phyloP scores from a whole-genome alignment of 2,797 vertebrate species.

The Centropyge bicolor region DNA sequence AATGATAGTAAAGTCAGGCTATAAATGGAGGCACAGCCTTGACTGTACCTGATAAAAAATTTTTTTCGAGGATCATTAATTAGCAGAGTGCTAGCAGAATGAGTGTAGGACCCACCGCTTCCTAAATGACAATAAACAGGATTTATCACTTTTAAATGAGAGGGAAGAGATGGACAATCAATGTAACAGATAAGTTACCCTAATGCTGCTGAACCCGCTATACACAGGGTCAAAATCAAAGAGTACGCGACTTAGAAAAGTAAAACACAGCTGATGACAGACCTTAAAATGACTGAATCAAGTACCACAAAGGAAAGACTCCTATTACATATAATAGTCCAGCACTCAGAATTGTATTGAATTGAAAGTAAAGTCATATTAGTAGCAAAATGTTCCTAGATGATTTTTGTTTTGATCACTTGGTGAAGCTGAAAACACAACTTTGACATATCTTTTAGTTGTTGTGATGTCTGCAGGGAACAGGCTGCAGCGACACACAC shows the following conservation, averaged over 20 bases:
- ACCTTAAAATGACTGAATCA: background rate
- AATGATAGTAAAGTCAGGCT: background rate
- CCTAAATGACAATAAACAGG: conserved; percentile 11
- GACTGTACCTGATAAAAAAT: conserved; percentile 2
- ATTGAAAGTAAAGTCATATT: background rate
- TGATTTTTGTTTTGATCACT: no score
- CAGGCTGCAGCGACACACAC: background rate
- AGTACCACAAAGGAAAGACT: background rate
- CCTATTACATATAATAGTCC: background rate
- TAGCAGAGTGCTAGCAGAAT: background rate
- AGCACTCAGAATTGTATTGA: background rate
- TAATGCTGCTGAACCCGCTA: background rate
- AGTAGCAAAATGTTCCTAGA: no score
- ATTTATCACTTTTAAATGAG: conserved; percentile 19
- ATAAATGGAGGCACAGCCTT: background rate
- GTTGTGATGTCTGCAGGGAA: background rate
- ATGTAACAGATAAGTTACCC: conserved; percentile 14
- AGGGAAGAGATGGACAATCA: background rate
- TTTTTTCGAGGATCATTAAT: conserved; percentile 3
- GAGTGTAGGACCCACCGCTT: background rate
- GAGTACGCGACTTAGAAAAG: background rate
- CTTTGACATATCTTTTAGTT: background rate
- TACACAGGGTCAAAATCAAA: background rate
- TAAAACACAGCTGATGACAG: background rate
- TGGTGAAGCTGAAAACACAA: background rate